Conservation (phyloP, 1,140 invertebrate species). For the Gryllus bimaculatus region DNA sequence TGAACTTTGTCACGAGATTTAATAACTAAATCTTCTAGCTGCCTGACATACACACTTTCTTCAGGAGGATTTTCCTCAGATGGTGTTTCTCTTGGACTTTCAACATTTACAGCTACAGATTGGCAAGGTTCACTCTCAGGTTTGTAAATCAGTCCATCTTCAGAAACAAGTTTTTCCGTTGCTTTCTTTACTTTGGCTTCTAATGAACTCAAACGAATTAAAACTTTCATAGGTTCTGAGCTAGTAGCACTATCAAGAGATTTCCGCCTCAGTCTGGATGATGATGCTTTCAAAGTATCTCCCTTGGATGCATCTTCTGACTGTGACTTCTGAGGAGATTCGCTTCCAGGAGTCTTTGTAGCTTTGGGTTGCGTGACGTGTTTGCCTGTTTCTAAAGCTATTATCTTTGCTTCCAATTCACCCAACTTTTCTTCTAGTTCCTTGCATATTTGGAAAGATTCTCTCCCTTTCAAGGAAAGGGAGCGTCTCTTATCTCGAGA, state of each 20-base stretch:
- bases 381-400: conserved; percentile 46
- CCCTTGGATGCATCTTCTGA: neutral
- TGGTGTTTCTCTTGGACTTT: neutral
- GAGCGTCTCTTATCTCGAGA: conserved; percentile 67
- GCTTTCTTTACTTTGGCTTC: conserved; percentile 61
- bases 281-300: conserved; percentile 9
- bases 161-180: conserved; percentile 27
- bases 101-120: neutral
- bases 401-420: conserved; percentile 68
- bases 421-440: conserved; percentile 73
- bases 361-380: neutral
- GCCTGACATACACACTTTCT: neutral
- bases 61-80: neutral
- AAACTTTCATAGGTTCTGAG: conserved; percentile 65
- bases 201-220: conserved; percentile 59
- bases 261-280: conserved; percentile 46
- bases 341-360: conserved; percentile 8
- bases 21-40: conserved; percentile 4
- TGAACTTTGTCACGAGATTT: conserved; percentile 6
- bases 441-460: conserved; percentile 66
- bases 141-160: neutral
- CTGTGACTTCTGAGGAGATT: conserved; percentile 13
- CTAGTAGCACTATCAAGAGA: conserved; percentile 64
- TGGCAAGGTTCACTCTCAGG: neutral
- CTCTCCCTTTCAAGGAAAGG: conserved; percentile 66